Evolutionary conservation across 37 sponge, comb jelly and placozoan species (phyloP).

Genomic region (Halichondria panicea): DNA sequence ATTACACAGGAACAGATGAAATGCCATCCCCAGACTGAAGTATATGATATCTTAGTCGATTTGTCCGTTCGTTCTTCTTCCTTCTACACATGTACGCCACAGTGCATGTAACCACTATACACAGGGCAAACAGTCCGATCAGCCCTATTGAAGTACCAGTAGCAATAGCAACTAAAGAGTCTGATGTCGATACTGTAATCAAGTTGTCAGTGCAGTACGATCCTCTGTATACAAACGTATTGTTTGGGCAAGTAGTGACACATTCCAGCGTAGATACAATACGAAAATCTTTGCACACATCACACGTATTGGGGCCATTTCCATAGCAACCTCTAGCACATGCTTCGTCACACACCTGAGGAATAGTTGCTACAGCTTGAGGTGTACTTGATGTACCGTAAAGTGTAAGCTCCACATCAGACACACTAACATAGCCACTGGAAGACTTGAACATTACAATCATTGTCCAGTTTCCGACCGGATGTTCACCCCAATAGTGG

Average conservation of each 20-base stretch:
- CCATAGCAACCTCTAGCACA: conserved; percentile 64
- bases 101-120: no score
- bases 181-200: no score
- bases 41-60: no score
- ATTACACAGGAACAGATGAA: no score
- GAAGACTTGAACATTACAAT: conserved; percentile 32
- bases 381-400: conserved; percentile 55
- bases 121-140: no score
- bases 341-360: conserved; percentile 28
- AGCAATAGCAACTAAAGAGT: no score
- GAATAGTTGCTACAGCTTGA: conserved; percentile 41
- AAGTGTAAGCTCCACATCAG: conserved; percentile 13
- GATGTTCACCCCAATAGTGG: conserved; percentile 83
- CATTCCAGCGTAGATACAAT: conserved; percentile 26
- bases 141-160: no score
- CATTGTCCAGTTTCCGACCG: conserved; percentile 68
- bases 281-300: conserved; percentile 27
- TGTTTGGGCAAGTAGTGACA: conserved; percentile 39
- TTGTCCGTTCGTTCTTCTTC: no score
- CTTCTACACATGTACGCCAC: no score
- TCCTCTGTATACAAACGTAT: no score
- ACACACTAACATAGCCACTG: conserved; percentile 13
- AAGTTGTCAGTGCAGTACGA: no score
- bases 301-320: conserved; percentile 19
- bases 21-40: no score